Percentiles rank a stretch among this genome's conserved stretches.
These are phyloP conservation scores for Misgurnus mizolepis DNA, from an alignment of 2,113 vertebrate species.

Conservation along the genomic window DNA sequence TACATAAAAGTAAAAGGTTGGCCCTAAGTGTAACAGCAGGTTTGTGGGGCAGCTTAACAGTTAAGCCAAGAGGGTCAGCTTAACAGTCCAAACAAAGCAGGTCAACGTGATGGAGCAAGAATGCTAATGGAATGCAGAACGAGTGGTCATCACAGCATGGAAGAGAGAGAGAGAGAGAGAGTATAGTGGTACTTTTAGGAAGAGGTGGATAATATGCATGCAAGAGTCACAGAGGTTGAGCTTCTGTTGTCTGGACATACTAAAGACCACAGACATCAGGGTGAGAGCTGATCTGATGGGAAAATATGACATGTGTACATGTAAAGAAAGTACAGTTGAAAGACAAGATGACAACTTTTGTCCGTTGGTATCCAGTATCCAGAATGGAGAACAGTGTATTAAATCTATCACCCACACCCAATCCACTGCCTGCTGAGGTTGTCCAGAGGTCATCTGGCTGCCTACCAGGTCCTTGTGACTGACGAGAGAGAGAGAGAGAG, in stretches of 20 bases:
- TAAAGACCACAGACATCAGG: constrained; percentile 5
- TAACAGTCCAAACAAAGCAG: constrained; percentile 3
- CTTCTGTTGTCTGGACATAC: constrained; percentile 34
- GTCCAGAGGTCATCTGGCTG: constrained; percentile 47
- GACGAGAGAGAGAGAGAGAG: constrained; percentile 14
- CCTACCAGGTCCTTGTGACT: constrained; percentile 41
- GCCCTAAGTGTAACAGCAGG: background rate
- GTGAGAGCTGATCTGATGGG: constrained; percentile 13
- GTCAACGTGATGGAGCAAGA: constrained; percentile 28
- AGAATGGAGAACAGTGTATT: constrained; percentile 31
- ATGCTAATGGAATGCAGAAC: constrained; percentile 27
- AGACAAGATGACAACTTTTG: background rate
- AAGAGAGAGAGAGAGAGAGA: background rate
- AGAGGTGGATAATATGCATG: constrained; percentile 2
- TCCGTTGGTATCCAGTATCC: background rate
- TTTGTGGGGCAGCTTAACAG: background rate
- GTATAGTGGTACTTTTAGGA: background rate
- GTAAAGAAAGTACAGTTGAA: background rate
- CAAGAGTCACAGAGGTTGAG: constrained; percentile 25
- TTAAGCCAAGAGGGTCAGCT: background rate
- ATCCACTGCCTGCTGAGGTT: constrained; percentile 19
- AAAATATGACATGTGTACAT: background rate
- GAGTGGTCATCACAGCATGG: constrained; percentile 24
- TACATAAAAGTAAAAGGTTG: background rate
- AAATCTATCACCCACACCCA: constrained; percentile 17